Conservation (phyloP, 2,797 vertebrate species). For the Selene dorsalis region DNA sequence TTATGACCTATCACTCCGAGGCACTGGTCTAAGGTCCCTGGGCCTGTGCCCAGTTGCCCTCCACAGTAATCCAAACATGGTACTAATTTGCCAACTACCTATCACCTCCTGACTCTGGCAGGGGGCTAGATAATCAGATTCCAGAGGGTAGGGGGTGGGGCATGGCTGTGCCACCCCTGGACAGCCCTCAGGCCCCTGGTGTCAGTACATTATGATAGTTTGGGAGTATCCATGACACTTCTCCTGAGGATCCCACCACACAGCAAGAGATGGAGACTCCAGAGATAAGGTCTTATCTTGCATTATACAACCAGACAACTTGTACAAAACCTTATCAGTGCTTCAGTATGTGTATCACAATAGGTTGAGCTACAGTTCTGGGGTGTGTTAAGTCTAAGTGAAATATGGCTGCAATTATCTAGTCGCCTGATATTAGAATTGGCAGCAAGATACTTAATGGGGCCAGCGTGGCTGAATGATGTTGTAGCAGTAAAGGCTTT, state of each 20-base stretch:
- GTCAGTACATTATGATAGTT: constrained; percentile 40
- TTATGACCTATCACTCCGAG: neutral
- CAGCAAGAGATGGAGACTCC: constrained; percentile 10
- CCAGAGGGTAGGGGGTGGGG: neutral
- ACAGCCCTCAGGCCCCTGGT: constrained; percentile 27
- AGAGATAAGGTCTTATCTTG: constrained; percentile 74
- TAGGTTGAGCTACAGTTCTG: constrained; percentile 36
- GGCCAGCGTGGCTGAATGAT: constrained; percentile 55
- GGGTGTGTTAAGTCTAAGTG: constrained; percentile 64
- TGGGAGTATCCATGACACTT: constrained; percentile 26
- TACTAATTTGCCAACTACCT: constrained; percentile 23
- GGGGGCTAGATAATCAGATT: constrained; percentile 18
- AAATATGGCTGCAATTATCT: constrained; percentile 79
- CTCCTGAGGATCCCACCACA: constrained; percentile 41
- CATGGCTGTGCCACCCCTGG: neutral
- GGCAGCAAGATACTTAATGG: constrained; percentile 68
- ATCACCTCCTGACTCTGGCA: constrained; percentile 6
- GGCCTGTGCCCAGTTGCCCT: neutral
- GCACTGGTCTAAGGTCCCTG: neutral
- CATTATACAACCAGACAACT: constrained; percentile 61
- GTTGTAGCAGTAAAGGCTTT: constrained; percentile 71
- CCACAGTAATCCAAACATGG: constrained; percentile 21
- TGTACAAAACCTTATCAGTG: constrained; percentile 65
- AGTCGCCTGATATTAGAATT: constrained; percentile 65
- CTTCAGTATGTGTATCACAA: constrained; percentile 50